These are phyloP conservation scores for Phalacrocorax carbo DNA, from an alignment of 2,113 vertebrate genomes.

Conservation along the genomic window DNA sequence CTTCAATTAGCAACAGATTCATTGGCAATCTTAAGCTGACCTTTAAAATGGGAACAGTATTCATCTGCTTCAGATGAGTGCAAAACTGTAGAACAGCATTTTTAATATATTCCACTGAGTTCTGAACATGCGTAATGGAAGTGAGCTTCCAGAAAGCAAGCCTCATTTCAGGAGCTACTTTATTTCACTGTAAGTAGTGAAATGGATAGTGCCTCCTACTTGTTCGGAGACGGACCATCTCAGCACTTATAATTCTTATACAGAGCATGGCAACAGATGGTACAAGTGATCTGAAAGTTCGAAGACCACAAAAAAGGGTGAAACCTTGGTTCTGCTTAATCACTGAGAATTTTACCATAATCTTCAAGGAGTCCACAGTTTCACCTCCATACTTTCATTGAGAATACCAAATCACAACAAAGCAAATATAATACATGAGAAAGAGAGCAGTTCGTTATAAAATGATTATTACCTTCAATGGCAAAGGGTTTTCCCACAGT, in stretches of 20 bases:
- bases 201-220: background rate
- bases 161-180: background rate
- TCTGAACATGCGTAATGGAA: background rate
- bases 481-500: constrained; percentile 98
- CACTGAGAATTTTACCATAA: background rate
- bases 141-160: background rate
- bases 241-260: background rate
- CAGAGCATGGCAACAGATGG: background rate
- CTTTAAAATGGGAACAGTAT: background rate
- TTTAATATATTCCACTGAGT: background rate
- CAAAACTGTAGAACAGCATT: background rate
- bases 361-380: background rate
- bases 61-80: background rate
- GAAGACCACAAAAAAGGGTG: background rate
- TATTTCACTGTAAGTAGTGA: background rate
- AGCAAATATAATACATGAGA: background rate
- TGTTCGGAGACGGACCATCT: background rate
- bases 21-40: background rate
- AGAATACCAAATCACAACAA: background rate
- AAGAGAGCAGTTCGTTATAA: background rate
- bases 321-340: background rate
- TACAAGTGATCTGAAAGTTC: background rate
- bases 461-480: constrained; percentile 88
- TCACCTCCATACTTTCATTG: background rate
- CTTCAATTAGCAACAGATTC: background rate